A percentile compares a stretch with the other conserved stretches of the same genome.
Evolutionary conservation across 2,113 vertebrate genomes (phyloP).

Genomic region (Heterocephalus glaber): DNA sequence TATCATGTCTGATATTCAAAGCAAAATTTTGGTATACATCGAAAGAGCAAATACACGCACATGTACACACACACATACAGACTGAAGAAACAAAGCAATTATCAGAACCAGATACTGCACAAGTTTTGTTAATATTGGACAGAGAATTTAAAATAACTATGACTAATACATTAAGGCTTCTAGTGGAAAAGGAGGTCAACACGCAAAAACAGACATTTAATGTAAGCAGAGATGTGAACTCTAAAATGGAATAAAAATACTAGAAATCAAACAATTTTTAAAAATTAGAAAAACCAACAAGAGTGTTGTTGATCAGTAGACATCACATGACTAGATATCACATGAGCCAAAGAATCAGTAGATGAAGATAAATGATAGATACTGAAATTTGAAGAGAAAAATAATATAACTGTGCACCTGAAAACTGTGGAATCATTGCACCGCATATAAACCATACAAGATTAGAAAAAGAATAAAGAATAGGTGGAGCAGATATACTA

Average conservation of each 20-base stretch:
- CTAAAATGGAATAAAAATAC: background rate
- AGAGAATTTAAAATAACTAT: background rate
- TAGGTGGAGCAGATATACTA: background rate
- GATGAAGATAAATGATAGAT: background rate
- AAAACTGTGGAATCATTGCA: background rate
- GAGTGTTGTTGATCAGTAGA: background rate
- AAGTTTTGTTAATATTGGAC: background rate
- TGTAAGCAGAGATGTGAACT: background rate
- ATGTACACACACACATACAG: background rate
- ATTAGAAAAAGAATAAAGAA: background rate
- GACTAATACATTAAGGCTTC: background rate
- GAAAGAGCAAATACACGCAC: background rate
- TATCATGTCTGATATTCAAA: background rate
- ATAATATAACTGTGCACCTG: background rate
- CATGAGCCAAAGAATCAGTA: background rate
- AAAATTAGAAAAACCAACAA: background rate
- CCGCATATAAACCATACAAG: background rate
- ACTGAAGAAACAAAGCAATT: background rate
- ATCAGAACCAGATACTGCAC: background rate
- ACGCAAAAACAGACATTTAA: background rate
- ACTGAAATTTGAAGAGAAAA: background rate
- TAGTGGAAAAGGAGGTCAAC: background rate
- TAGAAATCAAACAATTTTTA: background rate
- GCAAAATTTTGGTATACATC: background rate
- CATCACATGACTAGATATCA: background rate